Base-by-base conservation (phyloP, 2,797 vertebrate genomes). In the Trematomus bernacchii region DNA sequence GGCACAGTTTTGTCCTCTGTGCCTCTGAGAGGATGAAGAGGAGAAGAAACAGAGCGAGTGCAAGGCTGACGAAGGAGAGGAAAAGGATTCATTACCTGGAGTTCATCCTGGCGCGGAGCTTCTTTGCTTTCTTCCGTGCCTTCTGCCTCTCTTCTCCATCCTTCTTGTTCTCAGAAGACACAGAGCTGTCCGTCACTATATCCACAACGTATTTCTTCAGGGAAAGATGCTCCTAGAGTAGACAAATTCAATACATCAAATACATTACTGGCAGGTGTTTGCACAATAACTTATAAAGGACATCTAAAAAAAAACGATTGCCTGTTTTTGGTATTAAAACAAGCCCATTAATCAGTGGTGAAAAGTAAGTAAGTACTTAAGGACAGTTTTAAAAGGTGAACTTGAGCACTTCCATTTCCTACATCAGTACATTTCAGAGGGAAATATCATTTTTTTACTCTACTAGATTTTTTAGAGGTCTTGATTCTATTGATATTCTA, bases 131-230 rank as follows among this genome's bases (percentile, higher is more conserved):
- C 93, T 97, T 99, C 76, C 97, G 96, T 3, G 95, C 96, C 91
- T 97, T 99, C 80, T 98, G 98, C 40, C 95, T 95, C 82, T 99
- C 98, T 62, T 99, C 98, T 52, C 93, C 95, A 55, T 98, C 96
- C 87, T 97, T 98, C 43, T 91, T 12, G 6, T 94, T 93, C 82
- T 99, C 98, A 19, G 94, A 85, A 33, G 96, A 94, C 73, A 96
- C 93, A 0, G 94, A 93, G 88, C 93, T 95, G 94, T 99, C 98
- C 1, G 95, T 91, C 88, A 99, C 91, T 72, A 99, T 96, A 72
- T 99, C 98, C 87, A 98, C 94, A 40, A 99, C 96, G 88, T 99
- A 99, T 89, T 99, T 99, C 92, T 99, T 99, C 88, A 98, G 91
- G 58, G 98, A 99, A 63, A 99, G 96, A 90, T 99, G 98, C 76